A percentile compares a stretch with the other conserved stretches of the same genome.
These are phyloP conservation scores for Sebastolobus alascanus DNA, from an alignment of 2,797 vertebrate species.

Conservation along the genomic window DNA sequence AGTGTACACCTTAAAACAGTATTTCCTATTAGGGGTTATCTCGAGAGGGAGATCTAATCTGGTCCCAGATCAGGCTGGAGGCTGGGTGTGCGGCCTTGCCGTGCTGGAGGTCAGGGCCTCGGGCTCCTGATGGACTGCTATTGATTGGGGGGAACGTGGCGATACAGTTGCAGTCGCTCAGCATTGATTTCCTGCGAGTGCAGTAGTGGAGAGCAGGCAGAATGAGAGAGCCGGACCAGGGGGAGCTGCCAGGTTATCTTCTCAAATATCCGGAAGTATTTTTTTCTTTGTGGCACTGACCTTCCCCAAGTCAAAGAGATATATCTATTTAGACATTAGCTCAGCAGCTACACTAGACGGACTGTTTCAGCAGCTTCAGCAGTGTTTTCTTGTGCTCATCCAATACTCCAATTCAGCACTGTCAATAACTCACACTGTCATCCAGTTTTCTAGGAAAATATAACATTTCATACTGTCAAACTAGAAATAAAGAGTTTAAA, in stretches of 20 bases:
- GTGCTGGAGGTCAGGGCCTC: constrained; percentile 74
- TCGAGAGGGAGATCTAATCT: constrained; percentile 69
- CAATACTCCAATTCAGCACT: constrained; percentile 39
- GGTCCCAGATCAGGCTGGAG: constrained; percentile 65
- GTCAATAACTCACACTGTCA: constrained; percentile 35
- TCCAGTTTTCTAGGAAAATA: neutral
- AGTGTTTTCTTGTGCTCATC: constrained; percentile 40
- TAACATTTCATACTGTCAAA: neutral
- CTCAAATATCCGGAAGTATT: constrained; percentile 86
- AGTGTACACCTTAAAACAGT: constrained; percentile 33
- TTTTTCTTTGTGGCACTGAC: constrained; percentile 77
- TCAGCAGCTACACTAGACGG: constrained; percentile 67
- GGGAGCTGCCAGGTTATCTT: constrained; percentile 84
- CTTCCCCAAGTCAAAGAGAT: constrained; percentile 78
- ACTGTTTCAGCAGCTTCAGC: constrained; percentile 66
- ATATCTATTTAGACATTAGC: constrained; percentile 77
- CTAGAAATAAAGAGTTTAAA: neutral
- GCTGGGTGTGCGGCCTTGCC: constrained; percentile 58
- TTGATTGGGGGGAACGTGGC: constrained; percentile 75
- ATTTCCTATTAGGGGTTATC: constrained; percentile 66
- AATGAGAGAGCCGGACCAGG: constrained; percentile 69
- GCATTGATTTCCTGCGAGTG: constrained; percentile 82
- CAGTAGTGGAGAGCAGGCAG: constrained; percentile 77
- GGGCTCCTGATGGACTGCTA: constrained; percentile 83
- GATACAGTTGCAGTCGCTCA: constrained; percentile 84